Evolutionary conservation across 2,797 vertebrate genomes (phyloP).

Genomic region (Rhinophrynus dorsalis): DNA sequence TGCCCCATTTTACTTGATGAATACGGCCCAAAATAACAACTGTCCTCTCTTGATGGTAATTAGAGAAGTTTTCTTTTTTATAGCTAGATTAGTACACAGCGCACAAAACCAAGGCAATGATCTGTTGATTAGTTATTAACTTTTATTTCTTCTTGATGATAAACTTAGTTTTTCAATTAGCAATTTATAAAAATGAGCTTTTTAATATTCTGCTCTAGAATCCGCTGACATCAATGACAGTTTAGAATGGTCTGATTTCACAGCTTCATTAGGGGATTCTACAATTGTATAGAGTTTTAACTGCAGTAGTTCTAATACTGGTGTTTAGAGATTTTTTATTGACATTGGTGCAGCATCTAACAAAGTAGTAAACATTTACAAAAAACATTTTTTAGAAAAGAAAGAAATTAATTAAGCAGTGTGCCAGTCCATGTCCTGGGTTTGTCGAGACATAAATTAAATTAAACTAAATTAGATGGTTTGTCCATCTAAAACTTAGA

Average conservation of each 20-base stretch:
- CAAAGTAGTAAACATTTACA: too few species aligned
- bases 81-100: neutral
- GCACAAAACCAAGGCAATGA: slow-evolving; percentile 19
- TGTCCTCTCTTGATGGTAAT: neutral
- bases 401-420: too few species aligned
- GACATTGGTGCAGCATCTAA: too few species aligned
- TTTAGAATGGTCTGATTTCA: neutral
- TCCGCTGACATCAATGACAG: neutral
- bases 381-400: too few species aligned
- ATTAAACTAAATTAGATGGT: too few species aligned
- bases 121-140: slow-evolving; percentile 18
- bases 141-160: slow-evolving; percentile 17
- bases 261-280: neutral
- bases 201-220: slow-evolving; percentile 9
- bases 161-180: slow-evolving; percentile 21
- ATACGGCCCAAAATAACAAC: too few species aligned
- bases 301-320: too few species aligned
- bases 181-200: slow-evolving; percentile 29
- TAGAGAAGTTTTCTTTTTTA: neutral
- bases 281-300: neutral
- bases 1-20: too few species aligned
- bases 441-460: too few species aligned
- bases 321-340: too few species aligned
- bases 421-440: too few species aligned
- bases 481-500: too few species aligned